These are phyloP conservation scores for Dendroctonus ponderosae DNA, from an alignment of 1,140 invertebrate genomes.

Conservation along the genomic window DNA sequence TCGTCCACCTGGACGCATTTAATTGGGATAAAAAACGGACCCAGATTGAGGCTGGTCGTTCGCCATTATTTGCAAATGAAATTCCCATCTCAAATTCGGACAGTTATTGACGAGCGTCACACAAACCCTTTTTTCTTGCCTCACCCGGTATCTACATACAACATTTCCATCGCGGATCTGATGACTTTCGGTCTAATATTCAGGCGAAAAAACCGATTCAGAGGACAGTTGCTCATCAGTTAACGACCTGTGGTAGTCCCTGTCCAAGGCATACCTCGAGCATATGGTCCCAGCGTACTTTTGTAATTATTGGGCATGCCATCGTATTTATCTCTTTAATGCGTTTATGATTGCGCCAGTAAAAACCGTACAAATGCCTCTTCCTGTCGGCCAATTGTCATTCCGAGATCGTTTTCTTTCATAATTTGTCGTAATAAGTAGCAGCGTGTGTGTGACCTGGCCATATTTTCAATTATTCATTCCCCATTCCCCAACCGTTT, in stretches of 20 bases:
- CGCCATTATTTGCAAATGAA: slow-evolving; percentile 22
- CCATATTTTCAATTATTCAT: too few relatives aligned
- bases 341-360: slow-evolving; percentile 29
- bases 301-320: slow-evolving; percentile 29
- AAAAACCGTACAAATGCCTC: slow-evolving; percentile 29
- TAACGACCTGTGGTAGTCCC: slow-evolving; percentile 23
- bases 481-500: too few relatives aligned
- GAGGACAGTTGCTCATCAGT: slow-evolving; percentile 7
- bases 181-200: too few relatives aligned
- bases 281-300: slow-evolving; percentile 22
- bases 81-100: slow-evolving; percentile 3
- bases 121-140: too few relatives aligned
- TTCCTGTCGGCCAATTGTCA: slow-evolving; percentile 29
- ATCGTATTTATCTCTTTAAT: slow-evolving; percentile 28
- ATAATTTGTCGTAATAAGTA: slow-evolving; percentile 16
- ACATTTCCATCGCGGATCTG: too few relatives aligned
- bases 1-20: slow-evolving; percentile 24
- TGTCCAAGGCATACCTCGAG: slow-evolving; percentile 15
- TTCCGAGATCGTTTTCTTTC: slow-evolving; percentile 22
- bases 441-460: slow-evolving; percentile 2
- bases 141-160: too few relatives aligned
- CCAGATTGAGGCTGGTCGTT: not conserved
- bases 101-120: not conserved
- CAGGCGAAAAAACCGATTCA: too few relatives aligned
- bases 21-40: slow-evolving; percentile 22